phyloP scores from a whole-genome alignment of 2,113 vertebrate genomes.

The Acanthisitta chloris region DNA sequence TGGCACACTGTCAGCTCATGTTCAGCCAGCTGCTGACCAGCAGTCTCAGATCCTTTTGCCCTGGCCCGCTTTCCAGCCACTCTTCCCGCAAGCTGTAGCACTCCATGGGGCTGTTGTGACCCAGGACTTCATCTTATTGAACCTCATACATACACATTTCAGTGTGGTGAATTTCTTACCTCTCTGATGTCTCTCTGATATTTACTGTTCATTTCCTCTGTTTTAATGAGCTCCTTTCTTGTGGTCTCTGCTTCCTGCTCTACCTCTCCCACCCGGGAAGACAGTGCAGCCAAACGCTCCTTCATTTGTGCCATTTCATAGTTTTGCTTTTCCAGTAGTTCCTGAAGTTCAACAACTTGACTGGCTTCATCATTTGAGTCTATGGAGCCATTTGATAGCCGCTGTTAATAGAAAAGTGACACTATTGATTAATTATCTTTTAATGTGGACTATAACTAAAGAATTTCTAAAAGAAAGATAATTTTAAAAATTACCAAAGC shows the following conservation, averaged over 20 bases:
- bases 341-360: constrained; percentile 95
- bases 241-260: constrained; percentile 96
- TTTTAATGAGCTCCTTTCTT: constrained; percentile 96
- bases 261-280: constrained; percentile 93
- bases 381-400: constrained; percentile 93
- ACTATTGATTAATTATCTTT: background rate
- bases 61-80: background rate
- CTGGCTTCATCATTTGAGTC: constrained; percentile 91
- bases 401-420: constrained; percentile 70
- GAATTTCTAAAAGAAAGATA: background rate
- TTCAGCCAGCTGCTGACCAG: background rate
- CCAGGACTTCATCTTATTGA: background rate
- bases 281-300: constrained; percentile 92
- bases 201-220: constrained; percentile 97
- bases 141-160: background rate
- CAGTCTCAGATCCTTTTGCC: background rate
- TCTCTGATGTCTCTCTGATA: constrained; percentile 98
- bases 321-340: constrained; percentile 96
- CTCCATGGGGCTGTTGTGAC: background rate
- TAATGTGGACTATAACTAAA: background rate
- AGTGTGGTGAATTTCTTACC: constrained; percentile 69
- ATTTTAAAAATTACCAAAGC: background rate
- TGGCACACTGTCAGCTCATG: background rate
- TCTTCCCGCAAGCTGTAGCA: background rate
- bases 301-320: constrained; percentile 99